Conservation (phyloP, 1,140 invertebrate species). For the Asobara japonica region DNA sequence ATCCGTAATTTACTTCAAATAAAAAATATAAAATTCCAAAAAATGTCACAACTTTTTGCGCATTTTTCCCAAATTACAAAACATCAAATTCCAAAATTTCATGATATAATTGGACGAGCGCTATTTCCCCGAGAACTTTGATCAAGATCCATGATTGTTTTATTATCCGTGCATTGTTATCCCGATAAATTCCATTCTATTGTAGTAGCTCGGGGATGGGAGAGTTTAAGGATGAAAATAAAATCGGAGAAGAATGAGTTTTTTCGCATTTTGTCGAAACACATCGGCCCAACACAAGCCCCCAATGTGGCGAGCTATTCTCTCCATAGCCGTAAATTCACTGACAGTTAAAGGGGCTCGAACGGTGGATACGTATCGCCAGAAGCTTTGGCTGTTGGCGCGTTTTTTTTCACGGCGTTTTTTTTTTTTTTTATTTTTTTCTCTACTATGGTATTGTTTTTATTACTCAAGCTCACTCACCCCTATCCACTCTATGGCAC, state of each 20-base stretch:
- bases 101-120: no score
- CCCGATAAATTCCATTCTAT: neutral
- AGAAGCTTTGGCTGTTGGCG: constrained; percentile 4
- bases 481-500: neutral
- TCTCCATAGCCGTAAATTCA: constrained; percentile 3
- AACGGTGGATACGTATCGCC: constrained; percentile 10
- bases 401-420: no score
- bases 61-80: no score
- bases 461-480: constrained; percentile 13
- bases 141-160: no score
- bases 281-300: neutral
- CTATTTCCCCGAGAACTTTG: no score
- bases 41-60: no score
- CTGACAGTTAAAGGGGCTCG: constrained; percentile 18
- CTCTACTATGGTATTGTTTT: neutral
- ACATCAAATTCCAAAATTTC: no score
- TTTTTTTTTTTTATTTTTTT: neutral
- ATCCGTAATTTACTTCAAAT: no score
- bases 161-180: neutral
- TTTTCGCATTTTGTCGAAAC: constrained; percentile 10
- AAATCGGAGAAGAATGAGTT: neutral
- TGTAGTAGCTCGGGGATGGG: neutral
- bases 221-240: neutral
- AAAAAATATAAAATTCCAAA: no score
- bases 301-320: neutral